These are phyloP conservation scores for Patella depressa DNA, from an alignment of 2,888 invertebrate genomes.

Conservation along the genomic window DNA sequence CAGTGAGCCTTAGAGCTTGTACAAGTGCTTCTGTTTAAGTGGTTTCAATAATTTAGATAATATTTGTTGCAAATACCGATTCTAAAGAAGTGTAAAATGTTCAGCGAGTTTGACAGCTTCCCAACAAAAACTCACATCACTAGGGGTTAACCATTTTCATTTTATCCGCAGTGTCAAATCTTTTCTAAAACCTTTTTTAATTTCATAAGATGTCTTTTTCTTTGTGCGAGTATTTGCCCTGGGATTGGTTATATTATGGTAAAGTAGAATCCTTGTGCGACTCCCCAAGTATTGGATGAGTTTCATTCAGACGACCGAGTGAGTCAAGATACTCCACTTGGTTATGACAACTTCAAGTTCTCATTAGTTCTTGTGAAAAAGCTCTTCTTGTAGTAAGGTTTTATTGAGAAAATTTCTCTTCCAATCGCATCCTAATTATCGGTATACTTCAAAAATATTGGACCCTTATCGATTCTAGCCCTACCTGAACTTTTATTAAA, in stretches of 20 bases:
- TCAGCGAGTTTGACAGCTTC: slow-evolving; percentile 3
- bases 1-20: no score
- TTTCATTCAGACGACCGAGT: slow-evolving; percentile 9
- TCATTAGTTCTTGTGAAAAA: slow-evolving; percentile 13
- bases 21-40: background rate
- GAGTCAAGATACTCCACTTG: slow-evolving; percentile 16
- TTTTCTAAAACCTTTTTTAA: slow-evolving; percentile 2
- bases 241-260: slow-evolving; percentile 2
- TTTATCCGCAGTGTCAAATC: background rate
- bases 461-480: background rate
- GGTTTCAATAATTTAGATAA: slow-evolving; percentile 9
- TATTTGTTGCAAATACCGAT: slow-evolving; percentile 6
- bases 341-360: slow-evolving; percentile 15
- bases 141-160: slow-evolving; percentile 8
- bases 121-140: background rate
- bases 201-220: slow-evolving; percentile 4
- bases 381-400: slow-evolving; percentile 7
- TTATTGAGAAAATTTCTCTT: slow-evolving; percentile 15
- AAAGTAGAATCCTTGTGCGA: slow-evolving; percentile 7
- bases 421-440: slow-evolving; percentile 12
- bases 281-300: slow-evolving; percentile 5
- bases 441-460: slow-evolving; percentile 14
- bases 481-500: background rate
- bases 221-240: background rate
- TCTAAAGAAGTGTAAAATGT: slow-evolving; percentile 5